These are phyloP conservation scores for Eristalinus aeneus DNA, from an alignment of 2,888 invertebrate genomes.

Conservation along the genomic window DNA sequence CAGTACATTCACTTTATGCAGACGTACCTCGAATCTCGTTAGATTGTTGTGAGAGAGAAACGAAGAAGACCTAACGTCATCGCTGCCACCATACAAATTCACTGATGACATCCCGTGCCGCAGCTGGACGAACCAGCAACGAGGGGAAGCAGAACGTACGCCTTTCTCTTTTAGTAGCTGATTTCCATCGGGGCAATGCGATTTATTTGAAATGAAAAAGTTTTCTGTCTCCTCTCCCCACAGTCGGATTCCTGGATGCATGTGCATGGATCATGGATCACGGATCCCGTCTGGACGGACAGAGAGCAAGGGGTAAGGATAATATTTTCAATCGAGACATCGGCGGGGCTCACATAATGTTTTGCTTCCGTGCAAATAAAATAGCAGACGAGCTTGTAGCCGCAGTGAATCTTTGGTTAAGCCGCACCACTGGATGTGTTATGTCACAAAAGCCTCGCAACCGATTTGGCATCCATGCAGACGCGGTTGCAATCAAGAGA, in stretches of 20 bases:
- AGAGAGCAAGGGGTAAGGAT: not conserved
- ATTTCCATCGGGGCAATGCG: slow-evolving; percentile 47
- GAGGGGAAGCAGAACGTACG: slow-evolving; percentile 27
- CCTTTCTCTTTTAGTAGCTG: slow-evolving; percentile 64
- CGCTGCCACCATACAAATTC: slow-evolving; percentile 28
- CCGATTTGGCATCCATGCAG: not conserved
- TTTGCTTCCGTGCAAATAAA: slow-evolving; percentile 67
- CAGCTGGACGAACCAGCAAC: slow-evolving; percentile 41
- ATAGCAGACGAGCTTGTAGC: slow-evolving; percentile 57
- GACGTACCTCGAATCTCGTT: slow-evolving; percentile 30
- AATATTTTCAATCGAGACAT: slow-evolving; percentile 47
- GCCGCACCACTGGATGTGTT: slow-evolving; percentile 29
- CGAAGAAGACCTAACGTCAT: slow-evolving; percentile 54
- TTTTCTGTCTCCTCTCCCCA: not conserved
- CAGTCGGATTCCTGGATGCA: slow-evolving; percentile 53
- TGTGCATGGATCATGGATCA: slow-evolving; percentile 25
- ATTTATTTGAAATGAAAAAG: slow-evolving; percentile 63
- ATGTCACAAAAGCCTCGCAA: slow-evolving; percentile 42
- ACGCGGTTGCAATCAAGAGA: slow-evolving; percentile 1
- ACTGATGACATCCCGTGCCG: slow-evolving; percentile 47
- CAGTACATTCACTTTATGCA: slow-evolving; percentile 51
- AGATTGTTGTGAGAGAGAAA: slow-evolving; percentile 11
- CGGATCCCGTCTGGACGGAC: not conserved
- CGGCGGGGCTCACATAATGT: slow-evolving; percentile 40
- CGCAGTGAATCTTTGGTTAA: slow-evolving; percentile 43